Base-by-base conservation (phyloP, 2,113 vertebrate species). In the Psittacus erithacus region DNA sequence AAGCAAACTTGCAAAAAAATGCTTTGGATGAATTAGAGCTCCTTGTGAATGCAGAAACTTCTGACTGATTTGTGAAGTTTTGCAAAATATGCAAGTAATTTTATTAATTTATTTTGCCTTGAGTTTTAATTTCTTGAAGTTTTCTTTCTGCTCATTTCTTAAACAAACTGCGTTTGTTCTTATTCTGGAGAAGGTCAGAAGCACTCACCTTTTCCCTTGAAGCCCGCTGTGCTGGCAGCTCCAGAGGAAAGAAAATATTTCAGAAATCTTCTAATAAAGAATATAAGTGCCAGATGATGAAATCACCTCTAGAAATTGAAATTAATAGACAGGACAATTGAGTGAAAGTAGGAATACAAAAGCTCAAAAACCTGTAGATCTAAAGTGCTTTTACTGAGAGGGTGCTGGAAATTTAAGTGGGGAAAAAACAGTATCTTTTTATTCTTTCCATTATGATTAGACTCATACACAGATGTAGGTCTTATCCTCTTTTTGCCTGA, bases 381-480 rank as follows among this genome's bases (percentile, higher is more conserved):
- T 33, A n/a, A 59, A 10, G 49, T 27, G 8, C 3, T 79, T 5
- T 88, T 82, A 17, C 11, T 73, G 57, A 41, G 71, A 90, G 7
- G 2, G 3, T 65, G 19, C 3, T 50, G 33, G 20, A 65, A 92
- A 73, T 27, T 47, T 62, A 79, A 28, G 7, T 23, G 3, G 9
- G 4, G 2, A 1, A 23, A 86, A 62, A 6, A 0, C 1, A 1
- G 10, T 17, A 14, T 55, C 12, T 10, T 80, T 13, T 65, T 76
- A 41, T 55, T 62, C 7, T 50, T 64, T 73, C 20, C 20, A 18
- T 63, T 64, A 49, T 43, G 17, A 25, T 64, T n/a, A 46, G 23
- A 47, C 24, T 67, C 35, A 43, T 38, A 55, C 13, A 16, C 12
- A 41, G 20, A 57, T 22, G 10, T 5, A 64, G 33, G 2, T 55